Base-by-base conservation (phyloP, 2,113 vertebrate species). In the Corvus cornix region DNA sequence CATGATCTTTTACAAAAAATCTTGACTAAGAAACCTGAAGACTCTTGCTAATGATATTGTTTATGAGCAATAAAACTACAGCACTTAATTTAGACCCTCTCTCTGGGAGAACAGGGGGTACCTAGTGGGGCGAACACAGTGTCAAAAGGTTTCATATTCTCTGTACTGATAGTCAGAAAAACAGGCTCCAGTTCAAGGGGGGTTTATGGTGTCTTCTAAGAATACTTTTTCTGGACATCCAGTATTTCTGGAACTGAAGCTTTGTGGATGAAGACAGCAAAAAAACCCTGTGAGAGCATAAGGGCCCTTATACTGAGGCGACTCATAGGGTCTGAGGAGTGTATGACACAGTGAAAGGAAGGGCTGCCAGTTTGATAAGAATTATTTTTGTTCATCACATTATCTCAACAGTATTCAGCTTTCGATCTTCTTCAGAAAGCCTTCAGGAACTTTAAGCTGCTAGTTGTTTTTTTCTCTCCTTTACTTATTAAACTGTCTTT, bases 121-220 rank as follows among this genome's bases (percentile, higher is more conserved):
- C 10, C 7, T 39, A 68, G 20, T 35, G 10, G 23, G 5, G 10
- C 4, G 15, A 89, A 44, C 21, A 35, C 4, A 27, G 5, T 22
- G 21, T 18, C 26, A 63, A 41, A 70, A 77, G 0, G 0, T 48
- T 78, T 70, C 22, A 7, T 44, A 28, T 31, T 79, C 15, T 64
- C 7, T 56, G 15, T 30, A n/a, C 8, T 73, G n/a, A 60, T 64
- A 56, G 19, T 70, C 10, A 82, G 77, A 84, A 76, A 60, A 68
- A 62, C 3, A 49, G 4, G 1, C 9, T 55, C 7, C 44, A 35
- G 3, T 43, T 19, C 21, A 56, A 74, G 5, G 3, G 5, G 2
- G 4, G 8, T 22, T 89, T 84, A 49, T 26, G 21, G 7, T 35
- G 10, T 27, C 27, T 81, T 91, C 17, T 70, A 64, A 60, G 55